These are phyloP conservation scores for Galaxea fascicularis DNA, from an alignment of 92 coral and sea anemone species.

Conservation along the genomic window DNA sequence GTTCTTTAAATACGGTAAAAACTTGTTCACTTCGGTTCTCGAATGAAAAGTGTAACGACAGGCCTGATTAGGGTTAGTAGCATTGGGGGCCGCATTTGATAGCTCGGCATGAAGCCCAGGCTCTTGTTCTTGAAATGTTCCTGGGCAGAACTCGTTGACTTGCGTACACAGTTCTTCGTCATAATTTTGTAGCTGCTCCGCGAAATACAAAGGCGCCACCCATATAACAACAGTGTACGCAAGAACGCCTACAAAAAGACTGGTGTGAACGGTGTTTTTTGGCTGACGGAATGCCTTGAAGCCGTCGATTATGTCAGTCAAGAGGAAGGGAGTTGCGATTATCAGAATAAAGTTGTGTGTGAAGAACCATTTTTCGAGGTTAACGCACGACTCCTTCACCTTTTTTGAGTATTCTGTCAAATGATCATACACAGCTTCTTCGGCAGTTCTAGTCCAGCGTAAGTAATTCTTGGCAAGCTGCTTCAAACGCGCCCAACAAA, in stretches of 20 bases:
- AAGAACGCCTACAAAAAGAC: conserved; percentile 58
- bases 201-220: conserved; percentile 70
- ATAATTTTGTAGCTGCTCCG: conserved; percentile 55
- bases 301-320: conserved; percentile 54
- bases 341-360: conserved; percentile 65
- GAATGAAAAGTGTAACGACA: conserved; percentile 48
- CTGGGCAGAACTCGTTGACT: conserved; percentile 68
- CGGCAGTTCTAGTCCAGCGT: conserved; percentile 53
- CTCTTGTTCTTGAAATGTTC: conserved; percentile 48
- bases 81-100: not conserved
- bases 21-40: conserved; percentile 69
- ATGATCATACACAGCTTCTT: conserved; percentile 56
- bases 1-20: conserved; percentile 52
- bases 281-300: conserved; percentile 23
- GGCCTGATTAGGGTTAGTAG: conserved; percentile 10
- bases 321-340: conserved; percentile 63
- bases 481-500: conserved; percentile 51
- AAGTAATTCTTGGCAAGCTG: conserved; percentile 28
- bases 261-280: conserved; percentile 50
- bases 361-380: conserved; percentile 57
- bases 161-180: conserved; percentile 53
- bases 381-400: conserved; percentile 42
- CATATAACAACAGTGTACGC: conserved; percentile 58
- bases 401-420: conserved; percentile 57
- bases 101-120: conserved; percentile 14